A percentile compares a stretch with the other conserved stretches of the same genome.
Evolutionary conservation across 2,113 vertebrate genomes (phyloP).

Genomic region (Sylvietta virens): DNA sequence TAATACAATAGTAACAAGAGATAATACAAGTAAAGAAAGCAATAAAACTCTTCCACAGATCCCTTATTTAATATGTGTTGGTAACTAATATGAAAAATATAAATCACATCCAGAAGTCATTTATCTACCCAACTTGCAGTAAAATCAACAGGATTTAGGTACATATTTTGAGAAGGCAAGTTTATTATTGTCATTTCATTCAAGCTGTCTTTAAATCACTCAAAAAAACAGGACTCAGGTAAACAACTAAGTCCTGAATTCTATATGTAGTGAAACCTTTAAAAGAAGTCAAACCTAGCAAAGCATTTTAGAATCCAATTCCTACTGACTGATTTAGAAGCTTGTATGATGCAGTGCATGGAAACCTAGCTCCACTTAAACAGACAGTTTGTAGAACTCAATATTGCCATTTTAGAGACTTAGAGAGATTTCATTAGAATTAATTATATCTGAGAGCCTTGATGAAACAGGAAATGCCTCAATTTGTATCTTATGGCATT

Average conservation of each 20-base stretch:
- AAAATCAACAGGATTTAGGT: background rate
- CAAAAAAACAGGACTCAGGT: background rate
- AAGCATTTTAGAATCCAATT: background rate
- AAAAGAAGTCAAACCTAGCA: background rate
- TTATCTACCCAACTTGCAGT: background rate
- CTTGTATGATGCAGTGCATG: background rate
- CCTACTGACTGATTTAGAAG: background rate
- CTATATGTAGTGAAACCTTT: background rate
- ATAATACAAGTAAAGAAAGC: background rate
- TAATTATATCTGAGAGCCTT: slow-evolving; percentile 8
- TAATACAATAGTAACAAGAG: background rate
- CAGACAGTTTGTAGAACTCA: background rate
- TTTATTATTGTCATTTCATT: background rate
- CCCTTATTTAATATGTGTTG: background rate
- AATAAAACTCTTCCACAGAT: background rate
- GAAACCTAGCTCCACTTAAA: background rate
- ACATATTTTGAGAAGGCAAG: background rate
- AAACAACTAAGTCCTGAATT: background rate
- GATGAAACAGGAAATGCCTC: background rate
- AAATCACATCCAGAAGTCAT: background rate
- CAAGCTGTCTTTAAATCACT: background rate
- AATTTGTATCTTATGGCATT: background rate
- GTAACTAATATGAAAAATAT: background rate
- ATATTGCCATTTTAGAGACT: slow-evolving; percentile 22
- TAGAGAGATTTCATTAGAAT: slow-evolving; percentile 32